These are phyloP conservation scores for Notamacropus eugenii DNA, from an alignment of 2,797 vertebrate genomes.

Conservation along the genomic window DNA sequence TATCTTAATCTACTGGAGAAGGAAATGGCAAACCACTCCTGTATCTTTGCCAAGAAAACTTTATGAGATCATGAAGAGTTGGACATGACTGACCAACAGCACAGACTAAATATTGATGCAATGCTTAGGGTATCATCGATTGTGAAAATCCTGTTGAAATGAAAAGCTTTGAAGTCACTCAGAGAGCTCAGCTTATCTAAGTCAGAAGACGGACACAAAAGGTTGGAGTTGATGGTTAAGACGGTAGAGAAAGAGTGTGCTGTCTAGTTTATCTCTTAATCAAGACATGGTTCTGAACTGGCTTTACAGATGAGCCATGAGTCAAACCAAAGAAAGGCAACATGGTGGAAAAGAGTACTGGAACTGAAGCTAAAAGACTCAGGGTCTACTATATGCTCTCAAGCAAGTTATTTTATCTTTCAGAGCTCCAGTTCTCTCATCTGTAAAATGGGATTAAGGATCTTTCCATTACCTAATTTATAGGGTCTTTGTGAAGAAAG, in stretches of 20 bases:
- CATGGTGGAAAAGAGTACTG: not conserved
- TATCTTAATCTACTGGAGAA: not conserved
- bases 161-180: not conserved
- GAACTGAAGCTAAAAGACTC: not conserved
- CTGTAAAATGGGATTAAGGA: not conserved
- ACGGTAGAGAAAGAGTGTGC: not conserved
- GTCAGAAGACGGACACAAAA: not conserved
- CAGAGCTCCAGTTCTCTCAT: not conserved
- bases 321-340: not conserved
- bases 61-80: not conserved
- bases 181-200: not conserved
- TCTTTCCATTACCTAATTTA: not conserved
- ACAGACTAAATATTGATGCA: not conserved
- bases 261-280: not conserved
- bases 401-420: not conserved
- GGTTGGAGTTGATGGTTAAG: not conserved
- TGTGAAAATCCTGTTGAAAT: not conserved
- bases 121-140: not conserved
- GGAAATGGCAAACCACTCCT: not conserved
- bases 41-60: not conserved
- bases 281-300: not conserved
- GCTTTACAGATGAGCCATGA: not conserved
- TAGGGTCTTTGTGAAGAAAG: not conserved
- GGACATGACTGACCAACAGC: not conserved
- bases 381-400: not conserved